Conservation (phyloP, 37 sponge, comb jelly and placozoan genomes). For the Beroe ovata region DNA sequence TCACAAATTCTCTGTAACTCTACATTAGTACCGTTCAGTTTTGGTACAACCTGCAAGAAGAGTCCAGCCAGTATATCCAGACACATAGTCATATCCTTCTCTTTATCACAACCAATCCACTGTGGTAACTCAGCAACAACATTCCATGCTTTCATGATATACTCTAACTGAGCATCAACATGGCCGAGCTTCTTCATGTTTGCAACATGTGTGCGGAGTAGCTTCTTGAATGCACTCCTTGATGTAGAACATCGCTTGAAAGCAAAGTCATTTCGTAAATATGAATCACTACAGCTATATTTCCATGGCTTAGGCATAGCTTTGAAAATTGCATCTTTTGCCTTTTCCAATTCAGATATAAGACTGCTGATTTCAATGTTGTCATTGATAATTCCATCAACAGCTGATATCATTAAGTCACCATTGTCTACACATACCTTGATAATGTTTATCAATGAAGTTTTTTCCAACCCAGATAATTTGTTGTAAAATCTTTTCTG, state of each 20-base stretch:
- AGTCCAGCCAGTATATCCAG: neutral
- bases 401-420: neutral
- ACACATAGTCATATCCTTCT: neutral
- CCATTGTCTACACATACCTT: neutral
- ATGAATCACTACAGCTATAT: neutral
- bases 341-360: neutral
- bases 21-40: neutral
- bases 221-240: neutral
- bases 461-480: neutral
- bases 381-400: neutral
- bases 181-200: neutral
- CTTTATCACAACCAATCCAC: neutral
- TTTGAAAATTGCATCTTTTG: neutral
- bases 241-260: neutral
- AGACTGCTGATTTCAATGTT: neutral
- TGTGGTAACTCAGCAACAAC: neutral
- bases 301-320: neutral
- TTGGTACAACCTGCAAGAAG: neutral
- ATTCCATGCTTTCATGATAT: neutral
- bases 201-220: neutral
- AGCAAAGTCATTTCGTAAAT: neutral
- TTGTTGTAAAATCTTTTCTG: neutral
- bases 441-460: neutral
- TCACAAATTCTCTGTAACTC: neutral
- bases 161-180: neutral